Base-by-base conservation (phyloP, 2,888 invertebrate genomes). In the Andricus curvator region DNA sequence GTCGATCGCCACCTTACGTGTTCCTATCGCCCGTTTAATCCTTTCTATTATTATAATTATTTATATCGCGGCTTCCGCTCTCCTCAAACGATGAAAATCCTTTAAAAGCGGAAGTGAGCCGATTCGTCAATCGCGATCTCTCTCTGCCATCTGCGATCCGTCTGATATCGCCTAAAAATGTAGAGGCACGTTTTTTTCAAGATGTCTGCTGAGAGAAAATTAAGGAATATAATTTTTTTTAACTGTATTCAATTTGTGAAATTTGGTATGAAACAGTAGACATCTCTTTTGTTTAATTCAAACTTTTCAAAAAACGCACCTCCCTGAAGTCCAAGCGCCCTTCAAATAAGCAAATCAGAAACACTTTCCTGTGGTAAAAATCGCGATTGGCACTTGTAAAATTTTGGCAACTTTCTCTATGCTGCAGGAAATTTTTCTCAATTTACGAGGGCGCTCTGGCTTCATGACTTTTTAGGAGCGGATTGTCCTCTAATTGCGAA, bases 1-100 rank as follows among this genome's bases (percentile, higher is more conserved):
- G 84, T 85, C 84, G 83, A 83, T 85, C 84, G 83, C 84, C 83
- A 79, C 66, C 81, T 81, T 83, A 80, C 82, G 79, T 82, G 80
- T 81, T 80, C 82, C 82, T 84, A 81, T 80, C 81, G 56, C 78
- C 80, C 81, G 78, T 81, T 84, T 82, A 83, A 78, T 80, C 29
- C 68, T 79, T 77, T 80, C 51, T 78, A 68, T 70, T 56, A 76
- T 65, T 76, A 76, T 79, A 33, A n/a, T 76, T 77, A 77, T 65
- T 67, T 80, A n/a, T 74, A 67, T 78, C 78, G 80, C 41, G 70
- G 76, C 78, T 80, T 78, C 77, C 78, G 62, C 70, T 79, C 78
- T 80, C 51, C 13, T 60, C 33, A 74, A 74, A 51, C 25, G 64
- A 74, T 33, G 51, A 48, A 68, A 44, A 68, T 68, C 29, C 33